Base-by-base conservation (phyloP, 2,888 invertebrate genomes). In the Tuta absoluta region DNA sequence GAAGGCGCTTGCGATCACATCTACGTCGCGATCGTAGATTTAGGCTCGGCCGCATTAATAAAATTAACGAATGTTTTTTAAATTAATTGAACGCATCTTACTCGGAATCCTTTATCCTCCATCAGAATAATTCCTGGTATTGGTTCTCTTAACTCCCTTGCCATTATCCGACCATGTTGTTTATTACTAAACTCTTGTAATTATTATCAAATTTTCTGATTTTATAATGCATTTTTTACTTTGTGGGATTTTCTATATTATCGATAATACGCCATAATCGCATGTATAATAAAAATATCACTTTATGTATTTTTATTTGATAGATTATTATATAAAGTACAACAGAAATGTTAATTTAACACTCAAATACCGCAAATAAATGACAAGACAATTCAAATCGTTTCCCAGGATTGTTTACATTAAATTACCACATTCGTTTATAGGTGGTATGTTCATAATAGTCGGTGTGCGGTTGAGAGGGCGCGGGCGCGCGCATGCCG, bases 61-160 rank as follows among this genome's bases (percentile, higher is more conserved):
- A 90, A 90, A 91, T 91, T 91, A 90, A 89, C 88, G 88, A 89
- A 89, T 89, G 87, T 81, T 81, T 82, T 85, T 89, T 86, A 85
- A 89, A 90, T 90, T 90, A 91, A 91, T 91, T 89, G 87, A 87
- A 84, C 76, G 81, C 77, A 74, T 77, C 79, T 77, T 84, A 85
- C 86, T 81, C 69, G 84, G 87, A 89, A 87, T 72, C 78, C 72
- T 70, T 79, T 89, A 89, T 89, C 88, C 80, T 69, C 74, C 70
- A 88, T 89, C 87, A 66, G 70, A 73, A 76, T 75, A 76, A 75
- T 84, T 84, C 80, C 77, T 68, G 69, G 82, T 82, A 84, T 73
- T 77, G 73, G 72, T 67, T 68, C 67, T 72, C 69, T 45, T 23
- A 60, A n/a, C 17, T 63, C 19, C 28, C 49, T 57, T 61, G 3